These are phyloP conservation scores for Euplexia lucipara DNA, from an alignment of 2,888 invertebrate genomes.

Conservation along the genomic window DNA sequence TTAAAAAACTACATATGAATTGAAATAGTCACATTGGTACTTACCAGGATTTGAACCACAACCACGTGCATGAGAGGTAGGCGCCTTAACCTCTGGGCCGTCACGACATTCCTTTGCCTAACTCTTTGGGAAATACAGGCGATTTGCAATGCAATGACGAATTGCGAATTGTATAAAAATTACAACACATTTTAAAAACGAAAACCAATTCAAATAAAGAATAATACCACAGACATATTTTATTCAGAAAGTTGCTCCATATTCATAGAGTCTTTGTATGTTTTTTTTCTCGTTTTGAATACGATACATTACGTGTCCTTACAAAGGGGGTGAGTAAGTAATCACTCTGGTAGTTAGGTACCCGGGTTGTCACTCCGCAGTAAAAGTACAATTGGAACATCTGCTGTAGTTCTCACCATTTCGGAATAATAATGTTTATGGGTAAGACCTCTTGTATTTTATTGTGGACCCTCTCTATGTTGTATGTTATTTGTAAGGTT, in stretches of 20 bases:
- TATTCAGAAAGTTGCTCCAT: slow-evolving; percentile 19
- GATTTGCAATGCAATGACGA: no score
- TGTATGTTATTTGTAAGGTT: slow-evolving; percentile 2
- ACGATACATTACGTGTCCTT: slow-evolving; percentile 35
- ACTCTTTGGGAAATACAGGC: no score
- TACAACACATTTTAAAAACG: background rate
- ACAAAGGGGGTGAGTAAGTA: slow-evolving; percentile 34
- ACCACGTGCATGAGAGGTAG: no score
- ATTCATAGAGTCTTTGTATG: slow-evolving; percentile 34
- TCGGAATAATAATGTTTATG: slow-evolving; percentile 20
- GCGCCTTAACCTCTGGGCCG: no score
- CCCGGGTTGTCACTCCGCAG: slow-evolving; percentile 13
- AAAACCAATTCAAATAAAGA: slow-evolving; percentile 35
- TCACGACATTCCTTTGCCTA: no score
- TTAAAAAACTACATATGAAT: no score
- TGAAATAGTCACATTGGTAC: no score
- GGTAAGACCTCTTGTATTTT: background rate
- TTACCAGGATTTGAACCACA: no score
- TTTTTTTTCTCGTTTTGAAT: slow-evolving; percentile 47
- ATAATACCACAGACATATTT: slow-evolving; percentile 27
- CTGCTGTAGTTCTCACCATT: slow-evolving; percentile 39
- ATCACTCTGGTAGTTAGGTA: slow-evolving; percentile 30
- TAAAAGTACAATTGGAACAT: slow-evolving; percentile 18
- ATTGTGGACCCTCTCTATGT: background rate
- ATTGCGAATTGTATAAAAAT: background rate